A percentile compares a stretch with the other conserved stretches of the same genome.
phyloP scores from a whole-genome alignment of 2,113 vertebrate species.

The Rhinichthys klamathensis region DNA sequence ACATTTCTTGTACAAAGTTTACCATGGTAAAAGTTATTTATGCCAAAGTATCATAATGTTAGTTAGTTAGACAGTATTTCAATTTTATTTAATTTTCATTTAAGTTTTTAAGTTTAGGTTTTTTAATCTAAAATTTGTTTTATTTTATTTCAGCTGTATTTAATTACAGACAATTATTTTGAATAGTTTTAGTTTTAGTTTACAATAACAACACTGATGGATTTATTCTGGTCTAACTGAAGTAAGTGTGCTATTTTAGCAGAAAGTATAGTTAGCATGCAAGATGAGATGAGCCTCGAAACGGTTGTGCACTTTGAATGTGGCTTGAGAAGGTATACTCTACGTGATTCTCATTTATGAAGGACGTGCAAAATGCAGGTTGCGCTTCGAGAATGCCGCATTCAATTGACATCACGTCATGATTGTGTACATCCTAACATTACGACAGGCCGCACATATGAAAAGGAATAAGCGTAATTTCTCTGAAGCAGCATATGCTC shows the following conservation, averaged over 20 bases:
- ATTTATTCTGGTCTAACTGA: not conserved
- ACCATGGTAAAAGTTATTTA: not conserved
- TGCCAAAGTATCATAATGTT: not conserved
- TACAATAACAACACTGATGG: not conserved
- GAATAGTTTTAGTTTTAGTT: not conserved
- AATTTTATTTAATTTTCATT: not conserved
- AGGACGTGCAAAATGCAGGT: conserved; percentile 21
- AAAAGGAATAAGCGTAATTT: conserved; percentile 55
- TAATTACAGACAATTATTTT: not conserved
- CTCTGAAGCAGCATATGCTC: conserved; percentile 42
- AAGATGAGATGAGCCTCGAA: not conserved
- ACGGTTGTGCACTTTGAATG: not conserved
- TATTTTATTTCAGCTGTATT: not conserved
- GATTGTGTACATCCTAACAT: conserved; percentile 48
- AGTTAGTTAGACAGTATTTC: too few species aligned
- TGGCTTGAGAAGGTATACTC: not conserved
- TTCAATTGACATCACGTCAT: conserved; percentile 30
- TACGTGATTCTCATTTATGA: not conserved
- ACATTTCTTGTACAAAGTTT: not conserved
- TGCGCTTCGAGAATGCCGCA: not conserved
- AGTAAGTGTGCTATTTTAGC: not conserved
- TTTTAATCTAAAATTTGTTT: not conserved
- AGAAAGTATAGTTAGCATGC: not conserved
- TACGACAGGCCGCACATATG: conserved; percentile 36
- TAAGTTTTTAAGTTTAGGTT: too few species aligned